Percentiles rank a stretch among this genome's conserved stretches.
These are phyloP conservation scores for Lottia scabra DNA, from an alignment of 2,888 invertebrate species.

Conservation along the genomic window DNA sequence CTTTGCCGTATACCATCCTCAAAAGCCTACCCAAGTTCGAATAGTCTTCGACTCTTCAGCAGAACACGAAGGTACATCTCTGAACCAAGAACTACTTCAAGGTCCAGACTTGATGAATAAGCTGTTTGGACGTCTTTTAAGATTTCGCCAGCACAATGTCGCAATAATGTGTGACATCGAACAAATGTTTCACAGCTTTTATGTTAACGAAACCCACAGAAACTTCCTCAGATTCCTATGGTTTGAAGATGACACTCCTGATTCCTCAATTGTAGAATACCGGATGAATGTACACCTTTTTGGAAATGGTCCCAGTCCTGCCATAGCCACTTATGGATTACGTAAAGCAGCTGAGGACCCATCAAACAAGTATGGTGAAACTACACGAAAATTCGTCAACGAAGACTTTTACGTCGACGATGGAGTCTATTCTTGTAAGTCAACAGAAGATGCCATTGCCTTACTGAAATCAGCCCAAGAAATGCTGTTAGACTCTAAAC, in stretches of 20 bases:
- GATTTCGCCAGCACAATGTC: slow-evolving; percentile 20
- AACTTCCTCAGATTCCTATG: slow-evolving; percentile 25
- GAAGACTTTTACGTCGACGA: slow-evolving; percentile 30
- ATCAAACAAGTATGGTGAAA: slow-evolving; percentile 8
- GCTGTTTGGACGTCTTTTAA: slow-evolving; percentile 17
- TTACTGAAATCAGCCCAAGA: neutral
- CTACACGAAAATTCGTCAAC: slow-evolving; percentile 20
- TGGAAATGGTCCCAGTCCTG: slow-evolving; percentile 23
- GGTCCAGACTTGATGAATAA: slow-evolving; percentile 25
- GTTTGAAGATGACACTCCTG: slow-evolving; percentile 18
- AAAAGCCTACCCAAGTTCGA: slow-evolving; percentile 2
- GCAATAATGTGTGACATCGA: slow-evolving; percentile 21
- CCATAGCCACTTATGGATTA: slow-evolving; percentile 20
- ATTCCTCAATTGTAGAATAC: slow-evolving; percentile 15
- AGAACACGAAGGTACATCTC: slow-evolving; percentile 14
- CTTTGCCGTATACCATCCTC: neutral
- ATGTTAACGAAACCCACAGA: slow-evolving; percentile 1
- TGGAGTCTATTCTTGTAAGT: slow-evolving; percentile 17
- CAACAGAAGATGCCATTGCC: slow-evolving; percentile 12
- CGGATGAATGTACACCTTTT: slow-evolving; percentile 28
- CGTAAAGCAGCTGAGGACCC: slow-evolving; percentile 17
- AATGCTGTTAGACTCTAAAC: neutral
- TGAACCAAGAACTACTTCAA: slow-evolving; percentile 19
- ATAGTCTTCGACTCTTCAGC: slow-evolving; percentile 23
- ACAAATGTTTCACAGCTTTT: slow-evolving; percentile 22